Percentiles rank a stretch among this genome's conserved stretches.
Evolutionary conservation across 1,140 invertebrate genomes (phyloP).

Genomic region (Drosophila persimilis): DNA sequence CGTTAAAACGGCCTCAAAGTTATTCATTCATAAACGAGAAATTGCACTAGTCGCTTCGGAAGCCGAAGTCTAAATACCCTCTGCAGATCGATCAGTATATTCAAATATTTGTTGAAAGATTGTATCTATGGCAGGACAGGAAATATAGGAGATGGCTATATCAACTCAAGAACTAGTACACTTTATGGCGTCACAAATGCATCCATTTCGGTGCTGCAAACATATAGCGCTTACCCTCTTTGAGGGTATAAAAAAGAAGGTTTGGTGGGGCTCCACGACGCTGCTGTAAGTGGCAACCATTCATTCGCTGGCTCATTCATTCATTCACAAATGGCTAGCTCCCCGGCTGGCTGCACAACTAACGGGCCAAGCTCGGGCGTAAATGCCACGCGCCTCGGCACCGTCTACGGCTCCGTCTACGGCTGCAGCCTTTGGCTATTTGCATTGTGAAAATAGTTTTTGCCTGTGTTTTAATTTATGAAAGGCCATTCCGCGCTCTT

Average conservation of each 20-base stretch:
- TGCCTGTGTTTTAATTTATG: conserved; percentile 57
- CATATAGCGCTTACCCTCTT: no score
- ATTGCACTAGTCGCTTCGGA: no score
- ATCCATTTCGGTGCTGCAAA: no score
- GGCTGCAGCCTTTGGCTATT: conserved; percentile 5
- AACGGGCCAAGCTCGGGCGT: conserved; percentile 20
- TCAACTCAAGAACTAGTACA: no score
- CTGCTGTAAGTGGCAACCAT: conserved; percentile 70
- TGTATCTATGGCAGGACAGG: neutral
- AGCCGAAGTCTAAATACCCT: no score
- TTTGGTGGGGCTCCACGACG: conserved; percentile 19
- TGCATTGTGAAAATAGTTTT: conserved; percentile 36
- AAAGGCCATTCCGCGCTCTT: conserved; percentile 35
- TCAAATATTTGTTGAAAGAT: no score
- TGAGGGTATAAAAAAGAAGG: conserved; percentile 15
- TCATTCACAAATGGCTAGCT: conserved; percentile 63
- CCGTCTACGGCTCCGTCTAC: conserved; percentile 18
- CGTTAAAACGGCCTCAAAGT: conserved; percentile 66
- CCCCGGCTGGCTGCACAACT: conserved; percentile 50
- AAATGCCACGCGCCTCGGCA: conserved; percentile 45
- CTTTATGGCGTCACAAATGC: no score
- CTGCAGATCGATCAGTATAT: no score
- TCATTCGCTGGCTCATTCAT: conserved; percentile 69
- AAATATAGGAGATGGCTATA: no score
- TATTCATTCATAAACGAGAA: conserved; percentile 71